Base-by-base conservation (phyloP, 2,888 invertebrate genomes). In the Busseola fusca region DNA sequence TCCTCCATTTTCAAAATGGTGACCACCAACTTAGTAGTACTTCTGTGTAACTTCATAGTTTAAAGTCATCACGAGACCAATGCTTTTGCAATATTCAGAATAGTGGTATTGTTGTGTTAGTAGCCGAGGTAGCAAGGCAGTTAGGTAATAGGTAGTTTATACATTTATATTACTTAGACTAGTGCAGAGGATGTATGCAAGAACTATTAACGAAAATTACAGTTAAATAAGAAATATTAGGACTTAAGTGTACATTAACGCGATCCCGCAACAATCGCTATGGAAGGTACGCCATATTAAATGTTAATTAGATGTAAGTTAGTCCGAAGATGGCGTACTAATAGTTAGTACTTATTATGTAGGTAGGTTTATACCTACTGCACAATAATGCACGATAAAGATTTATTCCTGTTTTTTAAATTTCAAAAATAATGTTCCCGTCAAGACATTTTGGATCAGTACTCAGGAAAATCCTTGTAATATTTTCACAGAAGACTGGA, bases 131-230 rank as follows among this genome's bases (percentile, higher is more conserved):
- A 50, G 62, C 69, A 57, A 37, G 57, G 75, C 75, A 50, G 69
- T 57, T 57, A 60, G 48, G 57, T 72, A 74, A 74, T 75, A 75
- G 56, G 27, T 57, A 74, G 48, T 48, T 4, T 34, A 60, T 34
- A 37, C n/a, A n/a, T n/a, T n/a, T 25, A 16, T 70, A 56, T 18
- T 0, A 27, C 1, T 16, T 40, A 69, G 70, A 27, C 18, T 21
- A 42, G 25, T 60, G 21, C 18, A 25, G 10, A 10, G 4, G 37
- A 18, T 40, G 40, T 59, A 3, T 40, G 18, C 5, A 40, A 18
- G 18, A 40, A 18, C 40, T 0, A 21, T 42, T 14, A 18, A 14
- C 7, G 40, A 42, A 60, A 34, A 40, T 27, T 63, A 64, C 2
- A 16, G 25, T 50, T 40, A 64, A 27, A 30, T 45, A 37, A 7